Evolutionary conservation across 2,888 invertebrate genomes (phyloP).

Genomic region (Drosophila limbata): DNA sequence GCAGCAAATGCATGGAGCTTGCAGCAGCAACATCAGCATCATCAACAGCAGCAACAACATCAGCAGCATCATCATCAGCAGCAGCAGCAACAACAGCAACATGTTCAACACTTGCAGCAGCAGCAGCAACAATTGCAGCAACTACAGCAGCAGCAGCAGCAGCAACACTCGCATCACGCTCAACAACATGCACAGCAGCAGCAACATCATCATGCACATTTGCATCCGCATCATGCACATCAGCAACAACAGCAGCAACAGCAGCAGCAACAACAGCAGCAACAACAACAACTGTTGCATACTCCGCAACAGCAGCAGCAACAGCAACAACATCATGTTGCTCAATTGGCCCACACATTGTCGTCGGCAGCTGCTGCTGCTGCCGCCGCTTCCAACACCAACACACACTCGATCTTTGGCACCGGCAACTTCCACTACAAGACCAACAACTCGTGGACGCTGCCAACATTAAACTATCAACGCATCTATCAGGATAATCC

Average conservation of each 20-base stretch:
- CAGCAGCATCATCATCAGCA: conserved; percentile 48
- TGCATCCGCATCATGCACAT: conserved; percentile 61
- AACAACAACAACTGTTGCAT: conserved; percentile 62
- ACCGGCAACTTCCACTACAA: conserved; percentile 85
- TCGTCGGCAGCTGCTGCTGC: conserved; percentile 72
- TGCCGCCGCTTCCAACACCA: conserved; percentile 70
- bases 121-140: conserved; percentile 74
- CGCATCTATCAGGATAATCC: conserved; percentile 83
- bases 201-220: conserved; percentile 58
- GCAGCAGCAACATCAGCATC: conserved; percentile 29
- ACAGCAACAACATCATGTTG: conserved; percentile 68
- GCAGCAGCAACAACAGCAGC: conserved; percentile 67
- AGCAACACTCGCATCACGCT: conserved; percentile 65
- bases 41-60: conserved; percentile 53
- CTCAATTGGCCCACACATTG: conserved; percentile 79
- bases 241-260: conserved; percentile 69
- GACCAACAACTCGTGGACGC: conserved; percentile 84
- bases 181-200: conserved; percentile 73
- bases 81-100: conserved; percentile 49
- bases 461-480: conserved; percentile 84
- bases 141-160: conserved; percentile 60
- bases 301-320: conserved; percentile 60
- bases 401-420: conserved; percentile 84
- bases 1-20: conserved; percentile 26
- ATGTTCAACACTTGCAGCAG: conserved; percentile 63